A percentile compares a stretch with the other conserved stretches of the same genome.
phyloP scores from a whole-genome alignment of 2,113 vertebrate species.

The Struthio camelus region DNA sequence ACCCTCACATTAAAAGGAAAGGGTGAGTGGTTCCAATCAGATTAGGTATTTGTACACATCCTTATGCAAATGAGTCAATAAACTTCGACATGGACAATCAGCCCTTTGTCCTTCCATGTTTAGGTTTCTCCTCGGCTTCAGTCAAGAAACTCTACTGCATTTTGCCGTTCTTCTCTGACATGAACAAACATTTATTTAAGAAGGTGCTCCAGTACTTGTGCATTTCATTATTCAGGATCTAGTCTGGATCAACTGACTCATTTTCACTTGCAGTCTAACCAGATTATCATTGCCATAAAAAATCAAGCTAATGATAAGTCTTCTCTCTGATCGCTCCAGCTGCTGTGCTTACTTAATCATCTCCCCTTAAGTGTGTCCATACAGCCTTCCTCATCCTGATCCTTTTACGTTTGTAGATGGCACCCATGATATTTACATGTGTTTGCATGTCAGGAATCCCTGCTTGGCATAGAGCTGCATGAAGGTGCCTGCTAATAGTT shows the following conservation, averaged over 20 bases:
- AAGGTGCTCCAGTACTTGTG: neutral
- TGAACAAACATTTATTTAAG: neutral
- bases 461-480: neutral
- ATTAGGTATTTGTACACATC: neutral
- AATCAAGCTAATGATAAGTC: neutral
- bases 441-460: slow-evolving; percentile 60
- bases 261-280: slow-evolving; percentile 44
- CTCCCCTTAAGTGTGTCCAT: neutral
- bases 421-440: slow-evolving; percentile 43
- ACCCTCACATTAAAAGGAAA: neutral
- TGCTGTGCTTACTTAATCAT: slow-evolving; percentile 27
- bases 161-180: neutral
- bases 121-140: slow-evolving; percentile 26
- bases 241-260: slow-evolving; percentile 28
- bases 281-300: slow-evolving; percentile 16
- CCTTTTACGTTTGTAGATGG: slow-evolving; percentile 31
- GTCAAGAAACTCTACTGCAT: neutral
- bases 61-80: slow-evolving; percentile 21
- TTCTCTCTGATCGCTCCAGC: neutral
- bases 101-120: neutral
- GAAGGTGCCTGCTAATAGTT: slow-evolving; percentile 39
- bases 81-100: neutral
- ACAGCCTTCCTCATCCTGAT: neutral
- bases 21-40: neutral
- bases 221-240: slow-evolving; percentile 1